These are phyloP conservation scores for Morpho achilles DNA, from an alignment of 2,888 invertebrate species.

Conservation along the genomic window DNA sequence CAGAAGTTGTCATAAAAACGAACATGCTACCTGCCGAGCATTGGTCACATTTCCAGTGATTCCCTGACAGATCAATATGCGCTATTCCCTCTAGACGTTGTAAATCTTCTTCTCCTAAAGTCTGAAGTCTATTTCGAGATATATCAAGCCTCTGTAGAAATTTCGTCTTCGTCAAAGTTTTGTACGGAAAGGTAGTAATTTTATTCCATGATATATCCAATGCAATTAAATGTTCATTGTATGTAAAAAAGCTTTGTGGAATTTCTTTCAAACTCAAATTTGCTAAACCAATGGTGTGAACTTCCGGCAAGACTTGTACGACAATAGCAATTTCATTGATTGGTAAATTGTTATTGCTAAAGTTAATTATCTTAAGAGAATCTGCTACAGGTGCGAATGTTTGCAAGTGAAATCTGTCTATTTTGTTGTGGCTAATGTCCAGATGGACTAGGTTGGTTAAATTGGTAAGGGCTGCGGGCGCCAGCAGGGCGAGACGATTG, in stretches of 20 bases:
- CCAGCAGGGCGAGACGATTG: constrained; percentile 87
- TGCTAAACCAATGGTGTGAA: constrained; percentile 79
- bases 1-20: constrained; percentile 75
- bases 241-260: constrained; percentile 78
- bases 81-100: constrained; percentile 78
- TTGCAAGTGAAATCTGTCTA: constrained; percentile 82
- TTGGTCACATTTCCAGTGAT: constrained; percentile 84
- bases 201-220: constrained; percentile 88
- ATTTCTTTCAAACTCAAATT: constrained; percentile 78
- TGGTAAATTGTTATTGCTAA: constrained; percentile 84
- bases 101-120: constrained; percentile 79
- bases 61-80: constrained; percentile 76
- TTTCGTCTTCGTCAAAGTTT: constrained; percentile 76
- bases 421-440: constrained; percentile 87
- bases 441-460: constrained; percentile 83
- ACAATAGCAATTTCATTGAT: constrained; percentile 77
- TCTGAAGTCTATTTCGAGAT: constrained; percentile 85
- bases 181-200: constrained; percentile 78
- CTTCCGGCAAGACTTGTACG: constrained; percentile 77
- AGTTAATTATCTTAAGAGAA: constrained; percentile 81
- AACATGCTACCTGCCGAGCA: constrained; percentile 81
- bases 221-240: constrained; percentile 79
- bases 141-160: constrained; percentile 83
- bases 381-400: constrained; percentile 81
- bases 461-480: constrained; percentile 86